phyloP scores from a whole-genome alignment of 2,888 invertebrate genomes.

The Tricholauxania praeusta region DNA sequence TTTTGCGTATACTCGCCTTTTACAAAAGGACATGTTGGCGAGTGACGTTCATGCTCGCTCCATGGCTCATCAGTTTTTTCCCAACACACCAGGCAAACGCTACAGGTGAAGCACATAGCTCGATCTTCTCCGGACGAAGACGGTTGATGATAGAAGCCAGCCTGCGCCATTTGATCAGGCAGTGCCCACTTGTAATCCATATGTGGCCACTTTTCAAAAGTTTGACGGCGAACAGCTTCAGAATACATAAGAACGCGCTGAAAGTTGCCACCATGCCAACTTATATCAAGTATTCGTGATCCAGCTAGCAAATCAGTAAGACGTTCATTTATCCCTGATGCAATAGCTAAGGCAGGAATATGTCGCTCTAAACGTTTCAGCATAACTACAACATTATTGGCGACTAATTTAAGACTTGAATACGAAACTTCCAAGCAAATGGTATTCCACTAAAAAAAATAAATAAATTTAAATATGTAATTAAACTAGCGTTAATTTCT shows the following conservation, averaged over 20 bases:
- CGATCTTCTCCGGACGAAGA: constrained; percentile 90
- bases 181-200: constrained; percentile 98
- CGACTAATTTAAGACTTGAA: constrained; percentile 82
- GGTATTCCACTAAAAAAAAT: constrained; percentile 85
- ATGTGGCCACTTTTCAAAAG: constrained; percentile 95
- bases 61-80: constrained; percentile 97
- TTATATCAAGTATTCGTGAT: constrained; percentile 64
- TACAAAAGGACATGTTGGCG: constrained; percentile 93
- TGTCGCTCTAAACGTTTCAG: constrained; percentile 85
- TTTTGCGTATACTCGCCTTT: constrained; percentile 96
- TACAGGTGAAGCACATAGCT: constrained; percentile 96
- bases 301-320: constrained; percentile 79
- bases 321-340: constrained; percentile 89
- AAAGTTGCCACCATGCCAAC: constrained; percentile 63
- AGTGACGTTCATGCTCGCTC: constrained; percentile 96
- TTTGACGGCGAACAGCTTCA: constrained; percentile 89
- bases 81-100: constrained; percentile 95
- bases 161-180: constrained; percentile 96
- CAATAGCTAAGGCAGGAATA: constrained; percentile 88
- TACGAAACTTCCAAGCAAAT: constrained; percentile 86
- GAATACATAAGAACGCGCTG: constrained; percentile 84
- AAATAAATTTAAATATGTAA: neutral
- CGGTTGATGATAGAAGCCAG: constrained; percentile 96
- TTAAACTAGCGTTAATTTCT: neutral
- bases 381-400: constrained; percentile 83